These are phyloP conservation scores for Rhinichthys osculus DNA, from an alignment of 2,797 vertebrate species.

Conservation along the genomic window DNA sequence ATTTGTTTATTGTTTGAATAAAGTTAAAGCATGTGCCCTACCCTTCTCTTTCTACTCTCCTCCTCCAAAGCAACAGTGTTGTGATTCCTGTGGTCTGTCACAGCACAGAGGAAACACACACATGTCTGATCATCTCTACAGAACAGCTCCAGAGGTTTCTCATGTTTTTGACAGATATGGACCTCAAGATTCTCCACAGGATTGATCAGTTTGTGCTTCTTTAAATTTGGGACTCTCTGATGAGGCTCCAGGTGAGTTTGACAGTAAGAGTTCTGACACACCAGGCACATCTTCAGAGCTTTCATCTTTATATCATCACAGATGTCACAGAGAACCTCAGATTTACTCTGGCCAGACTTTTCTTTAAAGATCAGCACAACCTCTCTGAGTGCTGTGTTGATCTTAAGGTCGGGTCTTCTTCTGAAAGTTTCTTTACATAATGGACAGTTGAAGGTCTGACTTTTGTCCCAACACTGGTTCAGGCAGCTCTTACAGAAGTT, in stretches of 20 bases:
- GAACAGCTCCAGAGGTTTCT: conserved; percentile 51
- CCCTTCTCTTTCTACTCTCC: conserved; percentile 37
- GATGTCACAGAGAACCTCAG: conserved; percentile 34
- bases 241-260: conserved; percentile 45
- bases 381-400: conserved; percentile 44
- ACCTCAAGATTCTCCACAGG: conserved; percentile 32
- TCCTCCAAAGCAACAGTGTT: conserved; percentile 49
- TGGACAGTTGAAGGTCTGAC: conserved; percentile 2
- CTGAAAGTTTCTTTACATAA: conserved; percentile 36
- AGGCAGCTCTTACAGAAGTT: conserved; percentile 45
- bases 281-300: conserved; percentile 37
- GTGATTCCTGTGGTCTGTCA: conserved; percentile 45
- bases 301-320: conserved; percentile 40
- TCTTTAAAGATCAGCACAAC: conserved; percentile 17
- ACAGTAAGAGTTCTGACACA: conserved; percentile 41
- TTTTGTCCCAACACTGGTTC: conserved; percentile 5
- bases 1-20: neutral
- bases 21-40: neutral
- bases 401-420: conserved; percentile 31
- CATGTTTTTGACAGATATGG: conserved; percentile 46
- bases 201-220: conserved; percentile 53
- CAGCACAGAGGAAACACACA: conserved; percentile 48
- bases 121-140: conserved; percentile 50
- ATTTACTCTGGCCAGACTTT: neutral
- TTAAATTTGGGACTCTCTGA: conserved; percentile 8